Evolutionary conservation across 2,797 vertebrate genomes (phyloP).

Genomic region (Mormyrops attenuatus): DNA sequence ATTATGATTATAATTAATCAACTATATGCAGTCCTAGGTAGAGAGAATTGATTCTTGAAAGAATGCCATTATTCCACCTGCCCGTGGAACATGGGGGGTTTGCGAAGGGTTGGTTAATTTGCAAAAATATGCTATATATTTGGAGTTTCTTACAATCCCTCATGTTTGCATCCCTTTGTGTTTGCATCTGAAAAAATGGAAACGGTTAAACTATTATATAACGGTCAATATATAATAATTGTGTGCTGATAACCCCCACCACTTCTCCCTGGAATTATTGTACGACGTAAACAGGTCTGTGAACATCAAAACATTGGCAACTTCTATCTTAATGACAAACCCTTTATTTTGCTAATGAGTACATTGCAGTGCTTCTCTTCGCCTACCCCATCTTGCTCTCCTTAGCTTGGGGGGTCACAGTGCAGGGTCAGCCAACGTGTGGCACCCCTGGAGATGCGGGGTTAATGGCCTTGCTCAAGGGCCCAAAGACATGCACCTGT

Average conservation of each 20-base stretch:
- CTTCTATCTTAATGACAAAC: neutral
- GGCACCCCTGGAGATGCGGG: neutral
- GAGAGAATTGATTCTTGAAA: neutral
- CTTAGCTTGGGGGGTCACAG: neutral
- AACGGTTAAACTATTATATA: neutral
- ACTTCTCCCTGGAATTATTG: neutral
- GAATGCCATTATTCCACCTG: neutral
- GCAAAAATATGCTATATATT: neutral
- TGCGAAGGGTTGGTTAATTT: neutral
- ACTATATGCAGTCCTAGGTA: neutral
- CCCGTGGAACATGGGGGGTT: neutral
- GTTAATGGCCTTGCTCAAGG: neutral
- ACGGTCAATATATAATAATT: neutral
- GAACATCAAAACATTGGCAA: neutral
- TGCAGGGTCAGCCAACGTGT: neutral
- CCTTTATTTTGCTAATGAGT: neutral
- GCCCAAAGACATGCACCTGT: neutral
- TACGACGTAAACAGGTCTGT: neutral
- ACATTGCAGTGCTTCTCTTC: neutral
- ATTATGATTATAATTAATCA: neutral
- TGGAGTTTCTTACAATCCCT: neutral
- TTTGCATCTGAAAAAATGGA: neutral
- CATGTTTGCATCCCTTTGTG: neutral
- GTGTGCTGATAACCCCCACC: neutral
- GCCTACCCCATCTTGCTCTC: neutral